phyloP scores from a whole-genome alignment of 2,888 invertebrate species.

The Eledona agricola region DNA sequence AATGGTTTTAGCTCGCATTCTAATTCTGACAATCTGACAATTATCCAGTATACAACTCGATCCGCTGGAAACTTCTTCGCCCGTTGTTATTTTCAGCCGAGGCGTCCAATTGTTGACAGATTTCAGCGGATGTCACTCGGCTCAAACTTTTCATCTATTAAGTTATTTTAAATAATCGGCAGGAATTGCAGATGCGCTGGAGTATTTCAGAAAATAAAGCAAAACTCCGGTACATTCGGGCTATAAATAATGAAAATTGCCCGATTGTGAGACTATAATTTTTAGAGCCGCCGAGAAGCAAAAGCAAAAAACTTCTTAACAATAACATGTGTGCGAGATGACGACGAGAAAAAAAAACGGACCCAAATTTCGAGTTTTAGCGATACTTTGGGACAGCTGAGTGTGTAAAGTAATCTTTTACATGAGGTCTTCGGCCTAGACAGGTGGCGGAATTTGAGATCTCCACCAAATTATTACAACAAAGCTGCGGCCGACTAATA shows the following conservation, averaged over 20 bases:
- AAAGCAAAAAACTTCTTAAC: constrained; percentile 10
- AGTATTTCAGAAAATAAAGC: not conserved
- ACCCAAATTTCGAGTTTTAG: constrained; percentile 11
- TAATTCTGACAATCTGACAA: too few relatives aligned
- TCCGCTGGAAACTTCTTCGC: too few relatives aligned
- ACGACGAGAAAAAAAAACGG: constrained; percentile 2
- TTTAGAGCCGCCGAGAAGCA: constrained; percentile 13
- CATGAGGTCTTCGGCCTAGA: constrained; percentile 27
- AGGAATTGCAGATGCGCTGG: not conserved
- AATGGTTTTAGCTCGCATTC: too few relatives aligned
- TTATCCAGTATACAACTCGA: too few relatives aligned
- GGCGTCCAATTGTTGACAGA: too few relatives aligned
- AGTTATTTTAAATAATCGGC: not conserved
- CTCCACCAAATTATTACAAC: constrained; percentile 33
- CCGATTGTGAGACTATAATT: constrained; percentile 15
- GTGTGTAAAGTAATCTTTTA: constrained; percentile 27
- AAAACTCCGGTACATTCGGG: constrained; percentile 1
- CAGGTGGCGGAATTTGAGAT: constrained; percentile 34
- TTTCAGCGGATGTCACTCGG: too few relatives aligned
- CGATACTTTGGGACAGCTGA: constrained; percentile 24
- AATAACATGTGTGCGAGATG: constrained; percentile 16
- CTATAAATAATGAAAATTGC: constrained; percentile 14
- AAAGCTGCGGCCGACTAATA: constrained; percentile 28
- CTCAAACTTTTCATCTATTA: too few relatives aligned
- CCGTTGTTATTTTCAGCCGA: too few relatives aligned